phyloP scores from a whole-genome alignment of 2,113 vertebrate genomes.

The Ptilonorhynchus violaceus region DNA sequence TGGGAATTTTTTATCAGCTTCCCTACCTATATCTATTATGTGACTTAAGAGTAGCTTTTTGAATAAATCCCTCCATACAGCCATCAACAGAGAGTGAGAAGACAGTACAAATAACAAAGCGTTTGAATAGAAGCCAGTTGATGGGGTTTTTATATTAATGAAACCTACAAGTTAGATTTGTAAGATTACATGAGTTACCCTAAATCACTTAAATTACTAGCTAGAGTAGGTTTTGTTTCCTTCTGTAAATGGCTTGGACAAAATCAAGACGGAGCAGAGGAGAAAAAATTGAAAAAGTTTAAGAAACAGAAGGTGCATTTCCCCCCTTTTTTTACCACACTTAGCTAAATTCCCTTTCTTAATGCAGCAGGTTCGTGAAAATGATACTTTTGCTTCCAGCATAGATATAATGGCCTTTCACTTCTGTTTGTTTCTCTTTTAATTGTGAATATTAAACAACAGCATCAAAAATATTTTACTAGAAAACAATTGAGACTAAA shows the following conservation, averaged over 20 bases:
- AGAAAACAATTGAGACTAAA: background rate
- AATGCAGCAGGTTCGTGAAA: background rate
- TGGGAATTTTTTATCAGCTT: background rate
- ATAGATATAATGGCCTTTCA: background rate
- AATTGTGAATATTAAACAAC: background rate
- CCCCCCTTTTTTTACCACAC: fast-evolving
- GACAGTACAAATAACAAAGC: background rate
- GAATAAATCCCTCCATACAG: background rate
- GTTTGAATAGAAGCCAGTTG: background rate
- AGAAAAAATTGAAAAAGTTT: background rate
- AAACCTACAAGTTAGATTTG: background rate
- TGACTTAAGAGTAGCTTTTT: background rate
- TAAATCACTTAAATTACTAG: background rate
- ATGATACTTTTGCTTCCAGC: background rate
- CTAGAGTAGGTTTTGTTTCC: background rate
- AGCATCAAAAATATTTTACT: background rate
- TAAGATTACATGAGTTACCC: background rate
- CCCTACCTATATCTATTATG: background rate
- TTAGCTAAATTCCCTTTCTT: background rate
- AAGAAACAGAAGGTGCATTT: background rate
- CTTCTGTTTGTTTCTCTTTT: background rate
- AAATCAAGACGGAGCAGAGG: background rate
- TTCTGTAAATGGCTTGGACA: background rate
- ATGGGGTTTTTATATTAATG: background rate
- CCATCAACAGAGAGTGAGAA: background rate